phyloP scores from a whole-genome alignment of 30 jellyfish, hydroid and myxozoan genomes.

The Turritopsis dohrnii region DNA sequence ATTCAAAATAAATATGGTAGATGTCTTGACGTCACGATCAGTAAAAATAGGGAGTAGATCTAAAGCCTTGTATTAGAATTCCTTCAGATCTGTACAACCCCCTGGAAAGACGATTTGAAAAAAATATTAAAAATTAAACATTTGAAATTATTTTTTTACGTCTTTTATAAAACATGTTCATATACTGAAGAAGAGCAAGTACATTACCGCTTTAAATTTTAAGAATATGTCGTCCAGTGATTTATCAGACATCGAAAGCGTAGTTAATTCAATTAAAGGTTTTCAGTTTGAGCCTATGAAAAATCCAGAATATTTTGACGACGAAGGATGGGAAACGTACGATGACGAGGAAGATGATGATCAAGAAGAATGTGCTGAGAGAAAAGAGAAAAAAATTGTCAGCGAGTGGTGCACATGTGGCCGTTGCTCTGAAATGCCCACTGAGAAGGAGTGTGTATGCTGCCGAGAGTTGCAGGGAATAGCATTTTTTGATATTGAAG shows the following conservation, averaged over 20 bases:
- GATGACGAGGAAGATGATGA: not conserved
- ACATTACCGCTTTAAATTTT: too few relatives aligned
- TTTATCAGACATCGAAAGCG: not conserved
- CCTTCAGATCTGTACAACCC: not conserved
- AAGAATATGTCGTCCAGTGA: not conserved
- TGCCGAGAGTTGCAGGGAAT: not conserved
- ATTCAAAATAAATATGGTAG: not conserved
- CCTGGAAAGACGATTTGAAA: not conserved
- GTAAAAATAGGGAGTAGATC: not conserved
- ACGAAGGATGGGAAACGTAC: not conserved
- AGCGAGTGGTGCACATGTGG: not conserved
- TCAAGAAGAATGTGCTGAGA: too few relatives aligned
- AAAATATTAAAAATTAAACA: too few relatives aligned
- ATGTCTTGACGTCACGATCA: not conserved
- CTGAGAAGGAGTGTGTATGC: not conserved
- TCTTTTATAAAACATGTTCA: not conserved
- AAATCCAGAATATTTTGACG: not conserved
- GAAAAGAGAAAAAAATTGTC: not conserved
- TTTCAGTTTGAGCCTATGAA: not conserved
- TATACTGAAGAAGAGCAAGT: not conserved
- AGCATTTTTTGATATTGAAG: not conserved
- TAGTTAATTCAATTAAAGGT: not conserved
- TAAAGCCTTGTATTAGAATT: not conserved
- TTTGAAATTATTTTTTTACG: not conserved
- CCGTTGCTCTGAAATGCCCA: not conserved